A percentile compares a stretch with the other conserved stretches of the same genome.
These are phyloP conservation scores for Anthoscopus minutus DNA, from an alignment of 2,113 vertebrate genomes.

Conservation along the genomic window DNA sequence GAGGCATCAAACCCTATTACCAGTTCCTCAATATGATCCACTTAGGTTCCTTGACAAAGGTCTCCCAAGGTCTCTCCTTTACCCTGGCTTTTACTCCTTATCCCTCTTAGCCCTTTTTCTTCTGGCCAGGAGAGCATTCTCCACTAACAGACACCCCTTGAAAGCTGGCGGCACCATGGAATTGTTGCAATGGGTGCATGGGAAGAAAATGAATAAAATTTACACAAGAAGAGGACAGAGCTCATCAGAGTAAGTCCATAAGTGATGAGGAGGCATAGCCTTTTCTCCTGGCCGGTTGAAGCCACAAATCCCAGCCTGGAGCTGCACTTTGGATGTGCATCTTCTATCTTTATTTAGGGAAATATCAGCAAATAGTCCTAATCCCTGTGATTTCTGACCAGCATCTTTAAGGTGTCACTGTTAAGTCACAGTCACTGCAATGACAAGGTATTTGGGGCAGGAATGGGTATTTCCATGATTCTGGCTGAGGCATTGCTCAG, in stretches of 20 bases:
- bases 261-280: background rate
- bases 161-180: fast-evolving
- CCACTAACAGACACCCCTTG: too few species aligned
- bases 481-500: fast-evolving
- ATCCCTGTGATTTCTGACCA: background rate
- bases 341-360: background rate
- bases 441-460: background rate
- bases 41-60: background rate
- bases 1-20: background rate
- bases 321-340: fast-evolving
- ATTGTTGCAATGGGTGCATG: background rate
- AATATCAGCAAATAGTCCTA: background rate
- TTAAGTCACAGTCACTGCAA: fast-evolving
- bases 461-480: background rate
- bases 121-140: background rate
- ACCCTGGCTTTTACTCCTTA: background rate
- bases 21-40: background rate
- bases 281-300: background rate
- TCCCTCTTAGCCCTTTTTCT: background rate
- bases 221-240: background rate
- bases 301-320: background rate
- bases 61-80: background rate
- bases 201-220: background rate
- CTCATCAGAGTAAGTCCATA: background rate
- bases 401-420: background rate